A percentile compares a stretch with the other conserved stretches of the same genome.
phyloP scores from a whole-genome alignment of 2,888 invertebrate genomes.

The Stenodera caucasica region DNA sequence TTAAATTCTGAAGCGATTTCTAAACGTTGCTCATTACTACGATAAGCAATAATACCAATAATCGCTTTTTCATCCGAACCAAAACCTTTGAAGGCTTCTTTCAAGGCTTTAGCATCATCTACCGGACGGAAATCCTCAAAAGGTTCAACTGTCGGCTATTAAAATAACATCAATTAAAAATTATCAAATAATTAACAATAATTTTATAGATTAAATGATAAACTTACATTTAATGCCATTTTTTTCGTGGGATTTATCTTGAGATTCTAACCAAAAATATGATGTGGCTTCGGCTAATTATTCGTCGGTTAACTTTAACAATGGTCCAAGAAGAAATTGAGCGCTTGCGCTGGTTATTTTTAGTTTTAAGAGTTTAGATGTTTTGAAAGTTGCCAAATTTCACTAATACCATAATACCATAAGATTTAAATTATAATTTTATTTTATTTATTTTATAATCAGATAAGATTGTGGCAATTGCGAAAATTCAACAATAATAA shows the following conservation, averaged over 20 bases:
- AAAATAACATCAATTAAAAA: not conserved
- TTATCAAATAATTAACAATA: not conserved
- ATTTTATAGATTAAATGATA: not conserved
- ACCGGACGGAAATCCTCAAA: constrained; percentile 46
- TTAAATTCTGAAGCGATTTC: constrained; percentile 64
- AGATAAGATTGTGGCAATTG: constrained; percentile 1
- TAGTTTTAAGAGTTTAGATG: not conserved
- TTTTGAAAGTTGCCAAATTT: no score
- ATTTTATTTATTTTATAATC: no score
- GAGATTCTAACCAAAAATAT: not conserved
- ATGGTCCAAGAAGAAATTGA: not conserved
- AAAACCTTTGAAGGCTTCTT: constrained; percentile 52
- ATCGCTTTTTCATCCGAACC: constrained; percentile 67
- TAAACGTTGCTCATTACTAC: constrained; percentile 67
- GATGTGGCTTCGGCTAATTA: not conserved
- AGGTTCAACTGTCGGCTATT: constrained; percentile 49
- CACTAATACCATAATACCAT: no score
- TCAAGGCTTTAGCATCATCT: constrained; percentile 50
- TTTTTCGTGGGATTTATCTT: not conserved
- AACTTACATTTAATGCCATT: constrained; percentile 29
- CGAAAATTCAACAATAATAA: not conserved
- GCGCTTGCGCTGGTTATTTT: constrained; percentile 6
- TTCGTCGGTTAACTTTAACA: no score
- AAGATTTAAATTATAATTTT: no score
- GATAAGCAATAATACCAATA: constrained; percentile 65